Evolutionary conservation across 1,140 invertebrate genomes (phyloP).

Genomic region (Hydropsyche tenuis): DNA sequence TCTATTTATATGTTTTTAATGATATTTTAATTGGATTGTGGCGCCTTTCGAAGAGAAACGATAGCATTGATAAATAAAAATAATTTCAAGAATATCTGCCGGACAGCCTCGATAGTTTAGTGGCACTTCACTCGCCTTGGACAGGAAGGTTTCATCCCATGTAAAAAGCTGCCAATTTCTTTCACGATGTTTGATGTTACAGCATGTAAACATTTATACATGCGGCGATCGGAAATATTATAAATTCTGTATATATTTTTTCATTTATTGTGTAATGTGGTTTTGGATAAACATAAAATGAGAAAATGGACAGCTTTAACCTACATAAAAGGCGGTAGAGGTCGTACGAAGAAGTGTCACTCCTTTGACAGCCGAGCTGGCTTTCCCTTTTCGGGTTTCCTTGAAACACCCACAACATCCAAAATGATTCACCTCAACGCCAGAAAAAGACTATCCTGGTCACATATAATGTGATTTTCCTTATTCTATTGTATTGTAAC

Average conservation of each 20-base stretch:
- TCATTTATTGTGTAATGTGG: not conserved
- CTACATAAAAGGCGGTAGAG: constrained; percentile 35
- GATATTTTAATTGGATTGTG: not conserved
- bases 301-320: constrained; percentile 31
- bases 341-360: constrained; percentile 29
- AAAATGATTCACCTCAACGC: not conserved
- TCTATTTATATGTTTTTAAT: no score
- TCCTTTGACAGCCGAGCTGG: constrained; percentile 11
- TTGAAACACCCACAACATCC: constrained; percentile 30
- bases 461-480: not conserved
- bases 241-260: no score
- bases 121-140: constrained; percentile 44
- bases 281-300: not conserved
- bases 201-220: no score
- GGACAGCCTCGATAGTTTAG: constrained; percentile 43
- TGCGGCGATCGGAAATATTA: no score
- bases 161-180: constrained; percentile 24
- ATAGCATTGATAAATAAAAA: not conserved
- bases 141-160: constrained; percentile 37
- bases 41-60: not conserved
- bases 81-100: constrained; percentile 6
- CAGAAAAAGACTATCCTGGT: not conserved
- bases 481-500: no score
- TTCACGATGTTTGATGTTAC: no score
- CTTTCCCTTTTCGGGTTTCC: constrained; percentile 45